Evolutionary conservation across 2,797 vertebrate genomes (phyloP).

Genomic region (Eulemur coronatus): DNA sequence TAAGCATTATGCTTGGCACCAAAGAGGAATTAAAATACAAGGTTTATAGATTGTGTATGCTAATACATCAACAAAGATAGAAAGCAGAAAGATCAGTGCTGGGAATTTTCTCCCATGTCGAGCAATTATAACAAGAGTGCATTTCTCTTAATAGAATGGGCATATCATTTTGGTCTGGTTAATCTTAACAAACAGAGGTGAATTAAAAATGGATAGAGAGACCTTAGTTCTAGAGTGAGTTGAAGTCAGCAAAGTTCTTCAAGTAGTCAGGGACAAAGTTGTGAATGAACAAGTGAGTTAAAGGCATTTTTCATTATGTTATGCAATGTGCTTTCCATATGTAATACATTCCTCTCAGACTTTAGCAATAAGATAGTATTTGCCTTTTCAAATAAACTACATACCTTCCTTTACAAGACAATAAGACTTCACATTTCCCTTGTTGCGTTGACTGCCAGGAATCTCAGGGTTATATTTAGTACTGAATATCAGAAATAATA

Average conservation of each 20-base stretch:
- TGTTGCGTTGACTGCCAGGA: conserved; percentile 18
- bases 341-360: not conserved
- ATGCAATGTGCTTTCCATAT: not conserved
- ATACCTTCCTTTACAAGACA: conserved; percentile 32
- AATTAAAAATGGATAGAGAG: conserved; percentile 39
- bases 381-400: conserved; percentile 31
- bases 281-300: not conserved
- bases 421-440: not conserved
- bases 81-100: conserved; percentile 34
- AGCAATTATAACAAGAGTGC: not conserved
- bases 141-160: conserved; percentile 58
- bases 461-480: not conserved
- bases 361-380: not conserved
- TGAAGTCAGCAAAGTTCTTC: conserved; percentile 15
- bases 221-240: not conserved
- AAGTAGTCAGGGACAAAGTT: not conserved
- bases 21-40: conserved; percentile 80
- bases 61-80: conserved; percentile 62
- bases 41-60: conserved; percentile 63
- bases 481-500: not conserved
- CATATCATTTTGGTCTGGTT: not conserved
- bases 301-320: not conserved
- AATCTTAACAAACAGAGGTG: conserved; percentile 40
- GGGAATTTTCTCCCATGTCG: conserved; percentile 46
- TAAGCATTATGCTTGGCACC: conserved; percentile 72